Evolutionary conservation across 2,113 vertebrate genomes (phyloP).

Genomic region (Rhinopomastus cyanomelas): DNA sequence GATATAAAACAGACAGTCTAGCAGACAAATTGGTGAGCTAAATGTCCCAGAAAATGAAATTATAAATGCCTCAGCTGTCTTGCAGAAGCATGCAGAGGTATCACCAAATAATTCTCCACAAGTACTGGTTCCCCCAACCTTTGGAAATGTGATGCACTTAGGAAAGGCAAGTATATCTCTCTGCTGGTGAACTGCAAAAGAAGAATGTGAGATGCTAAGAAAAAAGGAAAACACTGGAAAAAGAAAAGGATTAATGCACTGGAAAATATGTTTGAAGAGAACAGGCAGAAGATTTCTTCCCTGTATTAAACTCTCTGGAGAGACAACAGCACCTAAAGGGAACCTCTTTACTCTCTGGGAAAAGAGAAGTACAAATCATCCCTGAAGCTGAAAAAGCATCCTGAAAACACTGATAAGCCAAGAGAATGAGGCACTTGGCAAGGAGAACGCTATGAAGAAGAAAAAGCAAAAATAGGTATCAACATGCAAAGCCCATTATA

Average conservation of each 20-base stretch:
- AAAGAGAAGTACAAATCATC: neutral
- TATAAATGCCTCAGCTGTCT: slow-evolving; percentile 20
- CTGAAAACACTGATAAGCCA: accelerated
- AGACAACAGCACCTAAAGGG: neutral
- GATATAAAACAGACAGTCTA: slow-evolving; percentile 27
- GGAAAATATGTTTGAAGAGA: neutral
- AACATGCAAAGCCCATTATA: neutral
- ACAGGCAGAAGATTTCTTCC: neutral
- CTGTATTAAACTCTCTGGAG: neutral
- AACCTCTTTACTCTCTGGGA: neutral
- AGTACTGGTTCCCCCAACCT: neutral
- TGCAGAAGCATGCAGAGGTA: neutral
- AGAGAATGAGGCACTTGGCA: neutral
- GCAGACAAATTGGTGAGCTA: slow-evolving; percentile 24
- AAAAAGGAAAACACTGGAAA: neutral
- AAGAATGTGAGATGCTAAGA: neutral
- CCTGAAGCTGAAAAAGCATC: neutral
- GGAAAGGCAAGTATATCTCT: neutral
- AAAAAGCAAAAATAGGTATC: neutral
- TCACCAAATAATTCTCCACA: slow-evolving; percentile 33
- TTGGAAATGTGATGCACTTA: neutral
- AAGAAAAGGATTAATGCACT: neutral
- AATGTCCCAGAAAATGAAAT: slow-evolving; percentile 53
- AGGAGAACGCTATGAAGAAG: neutral
- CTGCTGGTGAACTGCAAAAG: neutral